phyloP scores from a whole-genome alignment of 2,797 vertebrate species.

The Phalloptychus januarius region DNA sequence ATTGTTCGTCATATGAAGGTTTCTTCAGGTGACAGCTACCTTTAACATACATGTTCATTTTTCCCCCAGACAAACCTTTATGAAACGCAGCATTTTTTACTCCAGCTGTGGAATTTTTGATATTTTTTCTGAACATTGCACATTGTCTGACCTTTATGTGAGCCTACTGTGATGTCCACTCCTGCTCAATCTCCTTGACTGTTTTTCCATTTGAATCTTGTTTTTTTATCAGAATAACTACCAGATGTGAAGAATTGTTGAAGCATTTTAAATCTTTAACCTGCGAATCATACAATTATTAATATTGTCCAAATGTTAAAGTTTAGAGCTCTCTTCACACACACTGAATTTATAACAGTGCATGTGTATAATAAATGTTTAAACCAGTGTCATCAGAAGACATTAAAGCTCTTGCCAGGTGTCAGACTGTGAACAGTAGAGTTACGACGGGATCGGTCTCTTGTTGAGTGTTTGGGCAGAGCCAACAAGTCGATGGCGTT shows the following conservation, averaged over 20 bases:
- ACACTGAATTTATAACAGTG: too few species aligned
- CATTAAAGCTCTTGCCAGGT: background rate
- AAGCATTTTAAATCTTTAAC: background rate
- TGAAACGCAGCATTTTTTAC: background rate
- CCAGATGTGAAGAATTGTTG: background rate
- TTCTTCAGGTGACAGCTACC: background rate
- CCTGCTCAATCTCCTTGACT: background rate
- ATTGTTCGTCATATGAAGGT: background rate
- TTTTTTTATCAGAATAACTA: background rate
- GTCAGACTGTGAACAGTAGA: background rate
- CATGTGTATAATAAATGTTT: background rate
- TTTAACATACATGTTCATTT: background rate
- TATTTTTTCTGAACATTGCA: background rate
- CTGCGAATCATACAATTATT: background rate
- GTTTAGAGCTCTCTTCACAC: background rate
- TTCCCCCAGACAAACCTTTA: background rate
- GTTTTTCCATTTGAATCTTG: background rate
- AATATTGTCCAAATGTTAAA: background rate
- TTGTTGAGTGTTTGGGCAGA: background rate
- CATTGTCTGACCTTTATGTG: background rate
- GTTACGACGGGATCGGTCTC: background rate
- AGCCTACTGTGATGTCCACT: background rate
- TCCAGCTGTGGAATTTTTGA: background rate
- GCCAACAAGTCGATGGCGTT: background rate
- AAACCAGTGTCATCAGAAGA: background rate